phyloP scores from a whole-genome alignment of 2,113 vertebrate genomes.

The Laticauda laticaudata region DNA sequence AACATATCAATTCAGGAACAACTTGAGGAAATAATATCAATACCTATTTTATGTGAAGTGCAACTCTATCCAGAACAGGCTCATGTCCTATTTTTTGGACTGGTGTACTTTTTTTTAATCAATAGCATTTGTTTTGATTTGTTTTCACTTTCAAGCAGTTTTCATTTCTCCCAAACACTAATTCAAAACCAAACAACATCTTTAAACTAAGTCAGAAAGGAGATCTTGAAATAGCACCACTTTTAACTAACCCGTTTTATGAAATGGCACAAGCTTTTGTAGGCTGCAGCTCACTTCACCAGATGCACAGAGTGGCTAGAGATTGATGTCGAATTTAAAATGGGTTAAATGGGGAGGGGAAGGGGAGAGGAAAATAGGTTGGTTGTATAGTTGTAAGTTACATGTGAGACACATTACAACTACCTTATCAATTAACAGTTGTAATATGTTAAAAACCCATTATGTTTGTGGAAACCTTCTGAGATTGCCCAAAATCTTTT shows the following conservation, averaged over 20 bases:
- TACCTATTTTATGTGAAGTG: neutral
- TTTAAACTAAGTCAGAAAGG: neutral
- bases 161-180: neutral
- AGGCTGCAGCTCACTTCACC: neutral
- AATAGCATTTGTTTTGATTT: neutral
- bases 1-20: neutral
- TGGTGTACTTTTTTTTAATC: neutral
- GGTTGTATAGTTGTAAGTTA: neutral
- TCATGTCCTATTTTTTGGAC: neutral
- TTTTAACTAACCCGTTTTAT: neutral
- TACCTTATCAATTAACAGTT: neutral
- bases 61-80: neutral
- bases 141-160: neutral
- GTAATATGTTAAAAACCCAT: neutral
- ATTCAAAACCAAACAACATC: neutral
- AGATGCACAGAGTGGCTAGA: neutral
- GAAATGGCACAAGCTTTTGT: neutral
- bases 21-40: neutral
- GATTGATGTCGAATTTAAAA: neutral
- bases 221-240: neutral
- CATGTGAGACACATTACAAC: neutral
- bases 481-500: neutral
- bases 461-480: neutral
- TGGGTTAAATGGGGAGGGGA: neutral
- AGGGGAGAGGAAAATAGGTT: neutral